phyloP scores from a whole-genome alignment of 2,888 invertebrate genomes.

The Eledone cirrhosa region DNA sequence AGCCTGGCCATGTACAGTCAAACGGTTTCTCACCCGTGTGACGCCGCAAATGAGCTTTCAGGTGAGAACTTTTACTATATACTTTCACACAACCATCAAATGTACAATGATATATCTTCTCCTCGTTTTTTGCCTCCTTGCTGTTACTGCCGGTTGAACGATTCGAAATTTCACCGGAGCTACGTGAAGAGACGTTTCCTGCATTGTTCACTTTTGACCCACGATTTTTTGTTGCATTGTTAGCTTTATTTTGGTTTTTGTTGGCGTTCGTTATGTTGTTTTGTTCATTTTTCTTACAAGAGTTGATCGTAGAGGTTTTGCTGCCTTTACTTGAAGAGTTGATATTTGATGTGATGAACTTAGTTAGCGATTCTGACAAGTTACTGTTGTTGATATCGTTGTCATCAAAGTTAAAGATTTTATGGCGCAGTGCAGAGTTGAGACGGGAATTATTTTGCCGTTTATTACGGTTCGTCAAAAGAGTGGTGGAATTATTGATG shows the following conservation, averaged over 20 bases:
- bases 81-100: slow-evolving; percentile 82
- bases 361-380: neutral
- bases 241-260: slow-evolving; percentile 39
- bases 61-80: slow-evolving; percentile 96
- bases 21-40: slow-evolving; percentile 81
- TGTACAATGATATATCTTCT: slow-evolving; percentile 74
- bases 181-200: neutral
- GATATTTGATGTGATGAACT: neutral
- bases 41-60: slow-evolving; percentile 92
- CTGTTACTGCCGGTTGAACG: neutral
- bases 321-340: slow-evolving; percentile 1
- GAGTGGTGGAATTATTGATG: neutral
- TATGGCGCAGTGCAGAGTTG: neutral
- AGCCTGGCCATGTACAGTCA: slow-evolving; percentile 74
- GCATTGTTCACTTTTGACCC: slow-evolving; percentile 31
- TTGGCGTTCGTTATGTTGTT: slow-evolving; percentile 43
- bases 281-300: slow-evolving; percentile 35
- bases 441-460: neutral
- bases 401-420: neutral
- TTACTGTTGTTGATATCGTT: neutral
- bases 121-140: slow-evolving; percentile 52
- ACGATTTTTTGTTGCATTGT: slow-evolving; percentile 40
- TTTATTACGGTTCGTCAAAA: neutral
- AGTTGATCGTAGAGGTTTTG: neutral
- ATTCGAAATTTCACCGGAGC: neutral